These are phyloP conservation scores for Apamea crenata DNA, from an alignment of 2,888 invertebrate species.

Conservation along the genomic window DNA sequence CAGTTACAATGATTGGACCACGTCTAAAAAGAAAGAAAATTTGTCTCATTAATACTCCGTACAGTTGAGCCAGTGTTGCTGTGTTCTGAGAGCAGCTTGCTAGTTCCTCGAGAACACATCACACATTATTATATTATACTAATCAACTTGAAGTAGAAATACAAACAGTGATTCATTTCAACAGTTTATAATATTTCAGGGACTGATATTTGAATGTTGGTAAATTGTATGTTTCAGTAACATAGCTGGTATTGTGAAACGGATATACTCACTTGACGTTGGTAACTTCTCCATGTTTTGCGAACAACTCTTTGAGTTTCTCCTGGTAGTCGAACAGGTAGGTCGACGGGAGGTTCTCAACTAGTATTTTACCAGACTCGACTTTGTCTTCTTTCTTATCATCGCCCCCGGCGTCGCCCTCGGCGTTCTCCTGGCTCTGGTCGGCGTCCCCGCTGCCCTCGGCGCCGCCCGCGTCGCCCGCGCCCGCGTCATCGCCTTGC, in stretches of 20 bases:
- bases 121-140: conserved; percentile 64
- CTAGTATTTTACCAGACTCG: conserved; percentile 88
- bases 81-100: conserved; percentile 79
- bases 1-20: conserved; percentile 90
- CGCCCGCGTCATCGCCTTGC: conserved; percentile 71
- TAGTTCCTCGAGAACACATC: conserved; percentile 76
- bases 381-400: conserved; percentile 85
- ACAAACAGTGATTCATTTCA: conserved; percentile 67
- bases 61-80: conserved; percentile 70
- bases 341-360: conserved; percentile 87
- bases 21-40: conserved; percentile 90
- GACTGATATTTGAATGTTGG: conserved; percentile 90
- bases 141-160: conserved; percentile 63
- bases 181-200: conserved; percentile 68
- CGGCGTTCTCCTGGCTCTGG: conserved; percentile 73
- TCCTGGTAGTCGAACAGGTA: conserved; percentile 89
- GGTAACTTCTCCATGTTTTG: conserved; percentile 86
- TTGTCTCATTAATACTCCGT: conserved; percentile 87
- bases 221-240: conserved; percentile 68
- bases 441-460: conserved; percentile 66
- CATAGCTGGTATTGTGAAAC: conserved; percentile 14
- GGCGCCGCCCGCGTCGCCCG: conserved; percentile 65
- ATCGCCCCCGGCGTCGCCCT: conserved; percentile 76
- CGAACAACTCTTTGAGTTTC: conserved; percentile 88
- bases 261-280: conserved; percentile 83